Evolutionary conservation across 2,888 invertebrate species (phyloP), one percentile per base, ranked within the genome.

Genomic region (Apotomis betuletana): DNA sequence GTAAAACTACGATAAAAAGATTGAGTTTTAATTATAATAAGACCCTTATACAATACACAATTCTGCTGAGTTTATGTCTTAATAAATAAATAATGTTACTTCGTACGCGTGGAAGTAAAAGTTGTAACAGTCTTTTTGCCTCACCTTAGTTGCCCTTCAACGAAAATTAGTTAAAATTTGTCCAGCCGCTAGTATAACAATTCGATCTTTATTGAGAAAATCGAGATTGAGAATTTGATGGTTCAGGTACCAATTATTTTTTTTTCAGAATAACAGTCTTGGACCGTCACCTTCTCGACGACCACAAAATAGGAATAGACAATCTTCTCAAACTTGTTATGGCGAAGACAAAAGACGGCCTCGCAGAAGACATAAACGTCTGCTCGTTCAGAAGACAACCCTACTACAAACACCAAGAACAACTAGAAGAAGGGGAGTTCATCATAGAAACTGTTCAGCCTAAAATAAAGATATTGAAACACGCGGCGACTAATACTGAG

Each of bases 271-370:
- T 93, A 81, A 93, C 92, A 77, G 87, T 87, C 0, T 75, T 93
- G 2, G 92, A 93, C 58, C 81, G 92, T 1, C 92, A 93, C 76
- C 86, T 93, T 0, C 76, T 93, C 0, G 90, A 87, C 76, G 81
- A 91, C 62, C 92, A 93, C 77, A 89, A 91, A 76, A 88, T 93
- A 0, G 87, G 89, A 0, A 76, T 93, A 0, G 91, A 92, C 6
- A 89, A 83, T 54, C 83, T 93, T 0, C 81, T 93, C 0, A 88
- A 91, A 54, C 80, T 93, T 0, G 92, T 93, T 0, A 85, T 93
- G 86, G 85, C 88, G 0, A 93, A 92, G 79, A 93, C 92, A 0
- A 90, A 84, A 79, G 87, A 90, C 5, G 88, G 91, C 0, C 77
- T 92, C 0, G 75, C 80, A 0, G 89, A 89, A 3, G 85, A 87